Percentiles rank a stretch among this genome's conserved stretches.
These are phyloP conservation scores for Eidolon helvum DNA, from an alignment of 2,113 vertebrate genomes.

Conservation along the genomic window DNA sequence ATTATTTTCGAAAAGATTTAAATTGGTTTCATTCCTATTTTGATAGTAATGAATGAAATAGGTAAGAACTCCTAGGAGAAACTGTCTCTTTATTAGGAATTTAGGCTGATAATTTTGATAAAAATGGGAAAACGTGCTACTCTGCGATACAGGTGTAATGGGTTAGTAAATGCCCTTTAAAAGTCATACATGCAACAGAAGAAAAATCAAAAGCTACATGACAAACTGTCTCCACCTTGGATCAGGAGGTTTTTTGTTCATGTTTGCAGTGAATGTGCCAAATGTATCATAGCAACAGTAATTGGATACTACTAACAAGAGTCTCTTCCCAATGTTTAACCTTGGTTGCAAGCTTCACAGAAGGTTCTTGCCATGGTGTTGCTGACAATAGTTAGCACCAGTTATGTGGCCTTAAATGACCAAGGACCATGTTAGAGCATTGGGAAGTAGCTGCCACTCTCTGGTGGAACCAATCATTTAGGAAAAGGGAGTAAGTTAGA, in stretches of 20 bases:
- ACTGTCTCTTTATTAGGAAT: not conserved
- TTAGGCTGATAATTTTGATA: not conserved
- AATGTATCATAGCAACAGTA: conserved; percentile 42
- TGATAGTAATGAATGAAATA: conserved; percentile 15
- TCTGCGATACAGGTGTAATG: not conserved
- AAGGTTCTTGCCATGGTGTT: not conserved
- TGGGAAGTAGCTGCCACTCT: conserved; percentile 65
- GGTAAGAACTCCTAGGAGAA: not conserved
- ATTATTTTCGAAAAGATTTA: not conserved
- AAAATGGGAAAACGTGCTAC: not conserved
- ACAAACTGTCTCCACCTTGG: not conserved
- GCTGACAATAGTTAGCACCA: conserved; percentile 58
- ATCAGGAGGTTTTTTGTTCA: conserved; percentile 3
- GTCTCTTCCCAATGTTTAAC: conserved; percentile 51
- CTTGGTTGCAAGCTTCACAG: conserved; percentile 59
- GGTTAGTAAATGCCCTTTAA: conserved; percentile 25
- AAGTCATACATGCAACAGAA: not conserved
- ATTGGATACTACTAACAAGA: not conserved
- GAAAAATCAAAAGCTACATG: not conserved
- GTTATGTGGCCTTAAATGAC: conserved; percentile 66
- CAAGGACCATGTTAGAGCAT: conserved; percentile 56
- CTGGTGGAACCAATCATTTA: conserved; percentile 59
- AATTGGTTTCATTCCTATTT: not conserved
- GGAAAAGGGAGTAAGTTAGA: conserved; percentile 46
- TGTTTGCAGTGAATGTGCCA: not conserved